phyloP scores from a whole-genome alignment of 2,888 invertebrate species.

The Loripinus fragilis region DNA sequence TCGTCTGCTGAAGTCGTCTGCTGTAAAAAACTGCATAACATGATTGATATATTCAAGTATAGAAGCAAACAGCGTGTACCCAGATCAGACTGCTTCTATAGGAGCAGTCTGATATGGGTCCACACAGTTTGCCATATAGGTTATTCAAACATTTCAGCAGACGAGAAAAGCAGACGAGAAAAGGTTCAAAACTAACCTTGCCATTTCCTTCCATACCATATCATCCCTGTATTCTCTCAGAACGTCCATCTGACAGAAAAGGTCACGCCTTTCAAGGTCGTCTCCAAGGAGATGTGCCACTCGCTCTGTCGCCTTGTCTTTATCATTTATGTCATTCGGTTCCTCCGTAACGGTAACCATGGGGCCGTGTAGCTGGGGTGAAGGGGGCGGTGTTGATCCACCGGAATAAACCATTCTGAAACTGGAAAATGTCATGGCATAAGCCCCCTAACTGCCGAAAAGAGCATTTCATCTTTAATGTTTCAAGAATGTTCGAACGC shows the following conservation, averaged over 20 bases:
- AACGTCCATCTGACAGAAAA: constrained; percentile 99
- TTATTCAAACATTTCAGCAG: too few relatives aligned
- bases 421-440: not conserved
- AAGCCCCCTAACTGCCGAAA: too few relatives aligned
- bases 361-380: not conserved
- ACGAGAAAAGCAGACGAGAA: not conserved
- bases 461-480: too few relatives aligned
- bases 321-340: not conserved
- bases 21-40: too few relatives aligned
- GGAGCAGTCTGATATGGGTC: too few relatives aligned
- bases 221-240: constrained; percentile 87
- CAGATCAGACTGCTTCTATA: too few relatives aligned
- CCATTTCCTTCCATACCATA: constrained; percentile 98
- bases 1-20: too few relatives aligned
- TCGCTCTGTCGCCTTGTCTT: constrained; percentile 1
- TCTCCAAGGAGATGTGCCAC: constrained; percentile 9
- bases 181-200: constrained; percentile 85
- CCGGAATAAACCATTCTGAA: constrained; percentile 4
- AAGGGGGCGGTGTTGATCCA: not conserved
- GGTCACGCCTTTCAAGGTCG: constrained; percentile 65
- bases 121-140: too few relatives aligned
- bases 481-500: too few relatives aligned
- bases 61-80: too few relatives aligned
- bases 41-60: too few relatives aligned
- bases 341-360: not conserved